These are phyloP conservation scores for Ginglymostoma cirratum DNA, from an alignment of 2,113 vertebrate genomes.

Conservation along the genomic window DNA sequence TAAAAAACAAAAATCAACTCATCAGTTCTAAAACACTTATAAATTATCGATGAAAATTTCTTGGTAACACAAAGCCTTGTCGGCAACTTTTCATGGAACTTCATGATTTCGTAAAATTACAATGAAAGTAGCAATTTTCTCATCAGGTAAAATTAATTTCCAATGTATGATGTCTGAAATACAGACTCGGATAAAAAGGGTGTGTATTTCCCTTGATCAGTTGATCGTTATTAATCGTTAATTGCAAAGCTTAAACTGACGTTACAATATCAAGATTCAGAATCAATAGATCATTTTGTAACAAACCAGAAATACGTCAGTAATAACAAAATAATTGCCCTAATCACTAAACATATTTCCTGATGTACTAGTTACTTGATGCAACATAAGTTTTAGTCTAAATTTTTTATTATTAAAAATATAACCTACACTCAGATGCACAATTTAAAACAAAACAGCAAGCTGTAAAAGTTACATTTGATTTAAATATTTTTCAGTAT, in stretches of 20 bases:
- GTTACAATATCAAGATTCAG: background rate
- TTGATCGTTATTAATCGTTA: background rate
- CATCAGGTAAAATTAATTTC: background rate
- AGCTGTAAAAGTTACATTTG: background rate
- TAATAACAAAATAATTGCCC: background rate
- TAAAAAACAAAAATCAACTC: background rate
- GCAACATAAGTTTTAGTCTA: background rate
- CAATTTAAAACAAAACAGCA: background rate
- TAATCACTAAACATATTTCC: background rate
- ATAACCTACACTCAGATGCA: background rate
- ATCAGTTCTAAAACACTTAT: background rate
- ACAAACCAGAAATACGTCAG: background rate
- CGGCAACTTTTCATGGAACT: background rate
- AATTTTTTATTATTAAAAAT: background rate
- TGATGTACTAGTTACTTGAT: background rate
- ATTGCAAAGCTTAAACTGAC: background rate
- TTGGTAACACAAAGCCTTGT: background rate
- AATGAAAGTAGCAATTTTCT: background rate
- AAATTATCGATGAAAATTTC: background rate
- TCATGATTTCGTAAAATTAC: background rate
- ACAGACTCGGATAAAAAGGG: background rate
- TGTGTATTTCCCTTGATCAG: background rate
- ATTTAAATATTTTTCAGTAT: background rate
- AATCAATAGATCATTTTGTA: background rate
- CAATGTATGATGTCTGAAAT: background rate